A percentile compares a stretch with the other conserved stretches of the same genome.
Conservation (phyloP, 2,888 invertebrate species). For the Drepanosiphum platanoidis region DNA sequence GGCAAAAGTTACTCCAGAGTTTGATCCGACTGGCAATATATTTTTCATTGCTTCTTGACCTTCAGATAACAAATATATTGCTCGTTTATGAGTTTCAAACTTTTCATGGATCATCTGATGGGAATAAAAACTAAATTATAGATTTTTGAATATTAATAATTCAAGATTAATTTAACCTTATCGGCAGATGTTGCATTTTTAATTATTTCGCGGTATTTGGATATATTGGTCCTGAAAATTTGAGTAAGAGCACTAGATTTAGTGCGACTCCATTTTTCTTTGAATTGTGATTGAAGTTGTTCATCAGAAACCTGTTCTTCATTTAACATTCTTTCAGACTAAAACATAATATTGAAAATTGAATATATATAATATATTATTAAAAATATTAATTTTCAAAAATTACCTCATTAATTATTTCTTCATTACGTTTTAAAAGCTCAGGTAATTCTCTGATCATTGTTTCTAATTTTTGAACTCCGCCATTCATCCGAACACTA, state of each 20-base stretch:
- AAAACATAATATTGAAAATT: constrained; percentile 64
- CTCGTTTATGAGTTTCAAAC: constrained; percentile 79
- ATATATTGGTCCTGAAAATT: constrained; percentile 86
- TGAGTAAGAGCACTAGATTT: constrained; percentile 88
- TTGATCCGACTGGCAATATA: constrained; percentile 76
- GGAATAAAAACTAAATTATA: constrained; percentile 12
- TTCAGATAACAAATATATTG: constrained; percentile 84
- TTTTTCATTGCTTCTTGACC: constrained; percentile 76
- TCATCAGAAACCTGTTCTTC: constrained; percentile 93
- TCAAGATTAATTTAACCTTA: constrained; percentile 67
- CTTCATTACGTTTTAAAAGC: constrained; percentile 87
- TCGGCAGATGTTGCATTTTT: constrained; percentile 84
- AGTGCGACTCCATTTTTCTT: constrained; percentile 91
- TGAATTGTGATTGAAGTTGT: constrained; percentile 87
- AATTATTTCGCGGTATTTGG: constrained; percentile 92
- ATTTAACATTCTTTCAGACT: constrained; percentile 82
- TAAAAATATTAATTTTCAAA: background rate
- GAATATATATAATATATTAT: background rate
- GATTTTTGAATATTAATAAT: background rate
- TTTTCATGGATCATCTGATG: constrained; percentile 82
- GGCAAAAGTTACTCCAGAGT: constrained; percentile 67
- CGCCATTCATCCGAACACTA: constrained; percentile 71
- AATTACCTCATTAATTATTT: constrained; percentile 90
- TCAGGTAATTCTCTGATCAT: constrained; percentile 90
- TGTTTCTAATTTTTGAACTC: constrained; percentile 76